A percentile compares a stretch with the other conserved stretches of the same genome.
These are phyloP conservation scores for Aleiodes sp. DNA, from an alignment of 1,140 invertebrate genomes.

Conservation along the genomic window DNA sequence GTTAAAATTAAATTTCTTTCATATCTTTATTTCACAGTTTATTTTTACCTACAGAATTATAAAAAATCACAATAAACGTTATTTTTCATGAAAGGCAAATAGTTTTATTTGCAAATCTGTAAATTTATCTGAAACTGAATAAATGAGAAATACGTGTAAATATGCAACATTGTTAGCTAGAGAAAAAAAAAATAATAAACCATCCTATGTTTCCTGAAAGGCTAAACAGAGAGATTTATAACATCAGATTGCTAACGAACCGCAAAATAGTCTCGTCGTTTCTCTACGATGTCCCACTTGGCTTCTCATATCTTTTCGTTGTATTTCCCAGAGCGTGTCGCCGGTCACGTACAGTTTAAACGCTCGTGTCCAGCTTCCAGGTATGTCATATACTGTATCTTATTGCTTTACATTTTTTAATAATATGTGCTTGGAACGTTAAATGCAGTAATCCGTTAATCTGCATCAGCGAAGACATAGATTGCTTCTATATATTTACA, in stretches of 20 bases:
- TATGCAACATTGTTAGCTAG: neutral
- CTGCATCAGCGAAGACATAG: neutral
- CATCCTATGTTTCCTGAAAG: slow-evolving; percentile 8
- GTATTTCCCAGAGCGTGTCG: slow-evolving; percentile 24
- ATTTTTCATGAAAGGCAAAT: too few species aligned
- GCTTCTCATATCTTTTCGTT: slow-evolving; percentile 16
- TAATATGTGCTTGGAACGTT: slow-evolving; percentile 4
- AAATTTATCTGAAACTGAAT: neutral
- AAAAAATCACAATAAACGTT: too few species aligned
- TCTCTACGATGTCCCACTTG: slow-evolving; percentile 28
- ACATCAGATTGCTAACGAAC: slow-evolving; percentile 34
- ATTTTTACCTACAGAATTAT: too few species aligned
- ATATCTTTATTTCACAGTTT: too few species aligned
- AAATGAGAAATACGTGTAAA: neutral
- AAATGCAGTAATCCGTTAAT: slow-evolving; percentile 21
- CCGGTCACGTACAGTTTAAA: slow-evolving; percentile 29
- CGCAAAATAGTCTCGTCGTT: slow-evolving; percentile 31
- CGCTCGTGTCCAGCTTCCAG: slow-evolving; percentile 21
- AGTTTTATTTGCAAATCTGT: too few species aligned
- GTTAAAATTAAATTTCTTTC: too few species aligned
- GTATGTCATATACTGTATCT: slow-evolving; percentile 17
- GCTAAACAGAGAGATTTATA: slow-evolving; percentile 29
- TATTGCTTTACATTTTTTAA: neutral
- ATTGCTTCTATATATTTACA: neutral
- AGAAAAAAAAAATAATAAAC: neutral